phyloP scores from a whole-genome alignment of 2,888 invertebrate genomes.

The Eumerus sabulonum region DNA sequence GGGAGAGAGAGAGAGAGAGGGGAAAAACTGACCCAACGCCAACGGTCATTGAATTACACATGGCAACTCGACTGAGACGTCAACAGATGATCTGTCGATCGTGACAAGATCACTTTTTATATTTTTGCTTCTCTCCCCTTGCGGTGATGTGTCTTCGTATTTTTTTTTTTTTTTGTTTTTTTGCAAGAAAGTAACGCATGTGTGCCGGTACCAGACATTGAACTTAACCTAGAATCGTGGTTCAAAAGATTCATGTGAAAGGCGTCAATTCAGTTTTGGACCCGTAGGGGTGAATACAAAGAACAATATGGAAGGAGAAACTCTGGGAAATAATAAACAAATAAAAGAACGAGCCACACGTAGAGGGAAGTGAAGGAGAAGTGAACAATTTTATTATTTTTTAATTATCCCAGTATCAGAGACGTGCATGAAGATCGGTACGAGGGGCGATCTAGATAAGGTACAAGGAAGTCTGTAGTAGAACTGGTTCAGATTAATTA shows the following conservation, averaged over 20 bases:
- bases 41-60: slow-evolving; percentile 42
- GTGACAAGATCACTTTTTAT: slow-evolving; percentile 24
- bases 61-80: slow-evolving; percentile 31
- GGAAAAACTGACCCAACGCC: slow-evolving; percentile 30
- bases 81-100: slow-evolving; percentile 44
- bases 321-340: slow-evolving; percentile 50
- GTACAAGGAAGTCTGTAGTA: slow-evolving; percentile 24
- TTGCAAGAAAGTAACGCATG: neutral
- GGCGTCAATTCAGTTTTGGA: neutral
- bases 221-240: slow-evolving; percentile 54
- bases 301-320: slow-evolving; percentile 35
- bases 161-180: slow-evolving; percentile 22
- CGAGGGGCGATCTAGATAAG: slow-evolving; percentile 14
- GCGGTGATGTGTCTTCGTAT: neutral
- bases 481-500: slow-evolving; percentile 39
- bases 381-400: slow-evolving; percentile 42
- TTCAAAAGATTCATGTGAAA: slow-evolving; percentile 55
- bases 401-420: slow-evolving; percentile 39
- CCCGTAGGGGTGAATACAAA: neutral
- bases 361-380: slow-evolving; percentile 8
- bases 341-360: slow-evolving; percentile 1
- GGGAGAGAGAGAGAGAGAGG: neutral
- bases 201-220: slow-evolving; percentile 32
- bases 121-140: no score
- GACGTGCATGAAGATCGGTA: neutral